phyloP scores from a whole-genome alignment of 2,113 vertebrate species.

The Serilophus lunatus region DNA sequence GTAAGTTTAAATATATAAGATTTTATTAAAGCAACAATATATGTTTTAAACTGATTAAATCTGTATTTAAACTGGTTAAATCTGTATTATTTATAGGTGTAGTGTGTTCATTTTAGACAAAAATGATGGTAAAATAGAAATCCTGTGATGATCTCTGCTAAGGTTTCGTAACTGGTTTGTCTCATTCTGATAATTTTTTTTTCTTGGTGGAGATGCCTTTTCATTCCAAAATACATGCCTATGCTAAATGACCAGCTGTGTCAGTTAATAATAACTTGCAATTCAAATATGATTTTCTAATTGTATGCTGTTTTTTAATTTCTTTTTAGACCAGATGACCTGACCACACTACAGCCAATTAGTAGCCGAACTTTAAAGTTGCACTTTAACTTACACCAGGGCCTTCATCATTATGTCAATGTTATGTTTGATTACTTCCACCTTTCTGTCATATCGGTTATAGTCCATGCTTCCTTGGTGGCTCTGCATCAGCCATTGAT shows the following conservation, averaged over 20 bases:
- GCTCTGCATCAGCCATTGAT: constrained; percentile 96
- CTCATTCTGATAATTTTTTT: neutral
- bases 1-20: constrained; percentile 78
- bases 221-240: neutral
- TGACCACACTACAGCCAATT: constrained; percentile 90
- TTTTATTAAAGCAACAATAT: neutral
- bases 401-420: constrained; percentile 96
- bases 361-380: constrained; percentile 93
- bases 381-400: constrained; percentile 93
- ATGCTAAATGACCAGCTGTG: neutral
- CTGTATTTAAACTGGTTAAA: no score
- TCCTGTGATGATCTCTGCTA: neutral
- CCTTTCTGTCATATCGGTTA: constrained; percentile 92
- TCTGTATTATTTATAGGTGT: neutral
- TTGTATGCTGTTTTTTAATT: neutral
- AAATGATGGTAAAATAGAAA: neutral
- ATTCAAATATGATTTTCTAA: neutral
- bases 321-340: constrained; percentile 84
- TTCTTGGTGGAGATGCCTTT: neutral
- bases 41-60: neutral
- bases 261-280: neutral
- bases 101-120: neutral
- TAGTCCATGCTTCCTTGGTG: constrained; percentile 93
- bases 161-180: neutral
- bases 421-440: constrained; percentile 99